Evolutionary conservation across 1,140 invertebrate genomes (phyloP).

Genomic region (Stenopsyche tienmushanensis): DNA sequence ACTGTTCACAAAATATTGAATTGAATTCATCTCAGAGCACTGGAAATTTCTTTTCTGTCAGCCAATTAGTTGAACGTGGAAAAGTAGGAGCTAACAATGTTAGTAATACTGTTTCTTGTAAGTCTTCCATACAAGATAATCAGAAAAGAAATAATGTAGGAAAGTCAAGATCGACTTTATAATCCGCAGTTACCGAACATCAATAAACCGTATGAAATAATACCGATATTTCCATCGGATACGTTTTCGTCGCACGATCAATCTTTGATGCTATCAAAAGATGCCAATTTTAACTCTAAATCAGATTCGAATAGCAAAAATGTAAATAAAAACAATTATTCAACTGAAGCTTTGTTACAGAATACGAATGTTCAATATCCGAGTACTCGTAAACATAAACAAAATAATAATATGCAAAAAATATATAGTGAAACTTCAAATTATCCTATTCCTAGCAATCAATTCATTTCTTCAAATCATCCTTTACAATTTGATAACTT

Average conservation of each 20-base stretch:
- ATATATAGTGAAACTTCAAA: constrained; percentile 30
- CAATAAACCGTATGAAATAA: constrained; percentile 16
- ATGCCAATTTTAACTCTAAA: constrained; percentile 35
- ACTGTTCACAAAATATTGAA: constrained; percentile 26
- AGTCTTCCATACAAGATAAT: constrained; percentile 14
- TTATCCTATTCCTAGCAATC: constrained; percentile 30
- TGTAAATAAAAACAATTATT: constrained; percentile 55
- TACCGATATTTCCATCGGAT: constrained; percentile 10
- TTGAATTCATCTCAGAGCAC: constrained; percentile 20
- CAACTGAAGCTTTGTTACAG: constrained; percentile 57
- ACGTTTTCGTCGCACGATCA: constrained; percentile 8
- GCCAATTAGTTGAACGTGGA: constrained; percentile 60
- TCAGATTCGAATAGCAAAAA: constrained; percentile 43
- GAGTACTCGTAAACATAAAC: constrained; percentile 24
- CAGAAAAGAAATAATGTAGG: constrained; percentile 1
- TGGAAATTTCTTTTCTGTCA: constrained; percentile 61
- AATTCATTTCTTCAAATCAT: constrained; percentile 27
- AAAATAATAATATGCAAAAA: constrained; percentile 16
- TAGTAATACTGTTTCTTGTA: not conserved
- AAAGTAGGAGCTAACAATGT: constrained; percentile 20
- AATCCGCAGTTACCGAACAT: not conserved
- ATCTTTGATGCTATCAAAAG: constrained; percentile 6
- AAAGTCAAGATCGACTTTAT: constrained; percentile 8
- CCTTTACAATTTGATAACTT: constrained; percentile 29
- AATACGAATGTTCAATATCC: constrained; percentile 41